Base-by-base conservation (phyloP, 2,888 invertebrate genomes). In the Pasiphila rectangulata region DNA sequence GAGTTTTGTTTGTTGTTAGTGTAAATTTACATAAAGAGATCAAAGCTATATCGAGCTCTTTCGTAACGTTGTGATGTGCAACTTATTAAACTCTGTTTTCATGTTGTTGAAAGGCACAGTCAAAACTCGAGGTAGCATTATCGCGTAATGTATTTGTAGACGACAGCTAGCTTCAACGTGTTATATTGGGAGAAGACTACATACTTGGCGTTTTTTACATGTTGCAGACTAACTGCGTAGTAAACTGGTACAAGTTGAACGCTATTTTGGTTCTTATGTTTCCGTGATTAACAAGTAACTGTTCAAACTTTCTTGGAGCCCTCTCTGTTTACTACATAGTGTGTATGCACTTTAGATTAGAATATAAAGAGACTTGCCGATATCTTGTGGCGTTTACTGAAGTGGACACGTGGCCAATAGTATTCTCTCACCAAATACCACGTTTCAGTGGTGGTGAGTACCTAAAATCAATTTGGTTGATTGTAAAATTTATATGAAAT, bases 371-470 rank as follows among this genome's bases (percentile, higher is more conserved):
- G 32, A 17, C 16, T 32, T 32, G 32, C 32, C 16, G 9, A 32
- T 17, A 30, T n/a, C 16, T 30, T 15, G 2, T 32, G 37, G 47
- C 47, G 42, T 38, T 21, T 42, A 47, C 47, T 38, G 47, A 47
- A 47, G 47, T 27, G 38, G 38, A 42, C 42, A 16, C 17, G 37
- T 32, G 35, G n/a, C 12, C 9, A 7, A 41, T 23, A 34, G 40
- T 23, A 9, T 12, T 36, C 1, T 46, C 20, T 32, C 41, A 24
- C 36, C 25, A n/a, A 25, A 20, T 42, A 37, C 47, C 41, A 17
- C 46, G 46, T 46, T 46, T 36, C 34, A 46, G 46, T 46, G 46
- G 30, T 44, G 44, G 40, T 48, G 45, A 46, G 6, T 24, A 7
- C 7, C 3, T 9, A 13, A 7, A 27, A 13, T 7, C 27, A 27